Base-by-base conservation (phyloP, 2,113 vertebrate genomes). In the Perca schrenkii region DNA sequence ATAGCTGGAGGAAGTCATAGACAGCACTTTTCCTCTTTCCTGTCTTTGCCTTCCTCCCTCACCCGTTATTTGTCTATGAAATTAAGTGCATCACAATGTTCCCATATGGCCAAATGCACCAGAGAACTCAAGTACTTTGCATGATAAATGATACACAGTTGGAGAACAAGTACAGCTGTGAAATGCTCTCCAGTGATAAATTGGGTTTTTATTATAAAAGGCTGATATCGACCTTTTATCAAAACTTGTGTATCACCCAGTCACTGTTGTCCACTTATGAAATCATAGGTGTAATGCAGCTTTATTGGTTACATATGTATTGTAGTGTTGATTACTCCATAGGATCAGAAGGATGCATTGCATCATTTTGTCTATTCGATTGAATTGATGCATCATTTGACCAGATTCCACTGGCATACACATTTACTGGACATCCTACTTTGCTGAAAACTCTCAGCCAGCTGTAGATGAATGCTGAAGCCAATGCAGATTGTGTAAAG, bases 111-210 rank as follows among this genome's bases (percentile, higher is more conserved):
- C 49, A 28, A 53, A 85, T 49, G 75, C 83, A 83, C 69, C 65
- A 75, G 80, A 83, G 77, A 73, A 63, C 53, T 74, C 62, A n/a
- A 72, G 75, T 25, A 36, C 71, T 83, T 66, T 75, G 70, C 79
- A 69, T 73, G 77, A 87, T 66, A 77, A 79, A 88, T 84, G 74
- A 79, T 67, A 68, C 56, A 36, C 77, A 75, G 65, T 52, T 79
- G 65, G 72, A 58, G 64, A 79, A 61, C 54, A 61, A 71, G 74
- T 60, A 17, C 70, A 63, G 73, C 65, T 73, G 67, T 40, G 25
- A 22, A 69, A 62, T 28, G 40, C 62, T 81, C 77, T 74, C 69
- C 61, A 8, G 11, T 57, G 70, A 80, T 83, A 11, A 56, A 53
- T 65, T 31, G 65, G 13, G 43, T 80, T 83, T 78, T 77, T 80